Conservation (phyloP, 2,113 vertebrate genomes). For the Leucoraja erinaceus region DNA sequence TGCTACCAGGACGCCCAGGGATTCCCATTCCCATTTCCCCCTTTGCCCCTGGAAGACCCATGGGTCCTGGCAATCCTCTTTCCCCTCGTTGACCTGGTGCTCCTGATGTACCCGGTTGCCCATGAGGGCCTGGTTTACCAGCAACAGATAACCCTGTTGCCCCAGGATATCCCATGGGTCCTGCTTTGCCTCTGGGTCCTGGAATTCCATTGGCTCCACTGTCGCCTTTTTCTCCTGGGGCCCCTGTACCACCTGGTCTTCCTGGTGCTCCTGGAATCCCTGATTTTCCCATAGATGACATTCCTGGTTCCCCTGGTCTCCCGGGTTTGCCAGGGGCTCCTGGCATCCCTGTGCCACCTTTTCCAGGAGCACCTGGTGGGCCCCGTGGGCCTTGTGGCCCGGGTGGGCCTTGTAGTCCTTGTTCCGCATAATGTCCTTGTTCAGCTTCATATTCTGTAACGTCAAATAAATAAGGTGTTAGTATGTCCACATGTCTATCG, state of each 20-base stretch:
- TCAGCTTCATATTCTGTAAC: not conserved
- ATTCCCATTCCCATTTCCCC: slow-evolving; percentile 75
- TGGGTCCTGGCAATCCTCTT: slow-evolving; percentile 78
- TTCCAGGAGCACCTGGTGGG: slow-evolving; percentile 3
- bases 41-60: slow-evolving; percentile 76
- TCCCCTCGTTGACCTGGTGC: slow-evolving; percentile 71
- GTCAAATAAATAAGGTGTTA: not conserved
- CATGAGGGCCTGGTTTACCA: slow-evolving; percentile 80
- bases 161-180: slow-evolving; percentile 54
- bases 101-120: slow-evolving; percentile 70
- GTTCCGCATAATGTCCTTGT: not conserved
- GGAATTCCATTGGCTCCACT: slow-evolving; percentile 48
- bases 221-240: slow-evolving; percentile 62
- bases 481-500: not conserved
- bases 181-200: not conserved
- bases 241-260: slow-evolving; percentile 63
- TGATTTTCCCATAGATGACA: slow-evolving; percentile 64
- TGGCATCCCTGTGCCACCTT: slow-evolving; percentile 52
- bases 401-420: not conserved
- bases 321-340: slow-evolving; percentile 79
- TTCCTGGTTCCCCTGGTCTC: slow-evolving; percentile 74
- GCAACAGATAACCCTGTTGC: slow-evolving; percentile 73
- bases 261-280: slow-evolving; percentile 50
- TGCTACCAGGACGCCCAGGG: slow-evolving; percentile 73
- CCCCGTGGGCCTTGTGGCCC: slow-evolving; percentile 13